Evolutionary conservation across 92 coral and sea anemone species (phyloP), one percentile per base, ranked within the genome.

Genomic region (Parazoanthus darwini): DNA sequence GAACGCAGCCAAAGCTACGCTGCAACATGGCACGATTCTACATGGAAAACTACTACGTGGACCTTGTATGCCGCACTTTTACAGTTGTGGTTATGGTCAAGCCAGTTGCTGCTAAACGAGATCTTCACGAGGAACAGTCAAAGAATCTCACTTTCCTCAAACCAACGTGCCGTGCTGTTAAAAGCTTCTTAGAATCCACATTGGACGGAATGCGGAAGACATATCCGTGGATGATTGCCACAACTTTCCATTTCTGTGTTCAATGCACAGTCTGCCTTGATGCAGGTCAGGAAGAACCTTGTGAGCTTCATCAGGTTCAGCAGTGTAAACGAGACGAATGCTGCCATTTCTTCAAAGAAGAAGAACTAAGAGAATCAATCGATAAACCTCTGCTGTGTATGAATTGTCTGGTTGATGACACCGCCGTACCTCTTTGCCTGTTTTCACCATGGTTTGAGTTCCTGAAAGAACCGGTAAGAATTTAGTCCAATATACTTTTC

Each of bases 191-290:
- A 46, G 66, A 11, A 25, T 35, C 76, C 75, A 82, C 37, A 46
- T 39, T 74, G 93, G 56, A 72, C 65, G 20, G 80, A 54, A 86
- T 89, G 94, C 79, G 90, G 63, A 56, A 22, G 74, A 92, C 89
- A 59, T 92, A 80, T 54, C 82, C 87, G 44, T 92, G 94, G 92
- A 29, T 91, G 75, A 89, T 43, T 46, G 54, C 59, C 7, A 85
- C 74, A 86, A 87, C 6, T 14, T 89, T 80, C 67, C 51, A 68
- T 18, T 42, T 82, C 3, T 73, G 86, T 89, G 90, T 92, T 37
- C 51, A 65, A 29, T 92, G 94, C 78, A 82, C 92, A 1, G 88
- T 92, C 39, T 92, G 94, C 74, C 50, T 46, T 46, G 50, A 46
- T 6, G 10, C 50, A 44, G 5, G 48, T 44, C 50, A 8, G 7